Percentiles rank a stretch among this genome's conserved stretches.
phyloP scores from a whole-genome alignment of 2,113 vertebrate species.

The Crotalus horridus region DNA sequence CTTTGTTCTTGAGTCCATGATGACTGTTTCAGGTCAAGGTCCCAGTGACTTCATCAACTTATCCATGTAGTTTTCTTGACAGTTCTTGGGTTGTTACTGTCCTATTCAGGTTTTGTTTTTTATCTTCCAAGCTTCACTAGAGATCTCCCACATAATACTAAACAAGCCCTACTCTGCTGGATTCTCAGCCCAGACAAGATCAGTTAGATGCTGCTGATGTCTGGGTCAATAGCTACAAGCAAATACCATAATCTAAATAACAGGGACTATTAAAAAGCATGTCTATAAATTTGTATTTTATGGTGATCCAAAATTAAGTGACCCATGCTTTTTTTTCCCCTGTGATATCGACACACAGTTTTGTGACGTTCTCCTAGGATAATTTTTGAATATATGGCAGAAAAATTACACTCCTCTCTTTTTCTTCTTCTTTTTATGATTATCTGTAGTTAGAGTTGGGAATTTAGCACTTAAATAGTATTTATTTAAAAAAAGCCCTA shows the following conservation, averaged over 20 bases:
- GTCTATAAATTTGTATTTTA: not conserved
- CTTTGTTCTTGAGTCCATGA: not conserved
- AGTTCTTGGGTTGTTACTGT: not conserved
- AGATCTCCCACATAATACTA: not conserved
- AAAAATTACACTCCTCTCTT: not conserved
- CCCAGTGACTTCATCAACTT: not conserved
- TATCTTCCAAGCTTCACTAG: not conserved
- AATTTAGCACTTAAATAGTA: not conserved
- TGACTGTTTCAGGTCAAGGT: not conserved
- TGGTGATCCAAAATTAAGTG: not conserved
- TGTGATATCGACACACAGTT: not conserved
- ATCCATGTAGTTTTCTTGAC: not conserved
- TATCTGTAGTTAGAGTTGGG: not conserved
- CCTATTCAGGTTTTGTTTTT: not conserved
- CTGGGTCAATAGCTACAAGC: conserved; percentile 1
- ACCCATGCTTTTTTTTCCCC: not conserved
- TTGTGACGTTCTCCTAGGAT: not conserved
- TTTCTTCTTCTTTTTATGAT: not conserved
- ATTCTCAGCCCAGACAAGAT: not conserved
- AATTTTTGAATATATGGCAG: not conserved
- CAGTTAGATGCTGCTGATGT: not conserved
- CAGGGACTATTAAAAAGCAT: rapidly evolving
- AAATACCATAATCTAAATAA: conserved; percentile 10
- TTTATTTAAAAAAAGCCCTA: not conserved
- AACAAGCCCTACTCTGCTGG: not conserved